Evolutionary conservation across 2,113 vertebrate genomes (phyloP), one percentile per base, ranked within the genome.

Genomic region (Spea bombifrons): DNA sequence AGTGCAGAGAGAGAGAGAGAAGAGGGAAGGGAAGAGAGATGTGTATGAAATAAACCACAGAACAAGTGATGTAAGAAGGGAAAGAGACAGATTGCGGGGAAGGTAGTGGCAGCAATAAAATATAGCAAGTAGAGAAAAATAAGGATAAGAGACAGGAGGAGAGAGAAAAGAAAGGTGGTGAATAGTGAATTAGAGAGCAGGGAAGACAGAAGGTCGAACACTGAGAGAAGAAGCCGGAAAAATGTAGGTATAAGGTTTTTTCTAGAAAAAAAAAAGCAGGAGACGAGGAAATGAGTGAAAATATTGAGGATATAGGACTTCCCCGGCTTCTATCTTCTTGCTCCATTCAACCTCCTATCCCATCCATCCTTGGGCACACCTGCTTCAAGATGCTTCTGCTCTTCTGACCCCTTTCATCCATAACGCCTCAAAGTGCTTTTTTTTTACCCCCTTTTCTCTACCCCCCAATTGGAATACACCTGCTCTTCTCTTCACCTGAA

Each of bases 1-100:
- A n/a, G 63, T 48, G 55, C 68, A 79, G 59, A 52, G 49, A 8
- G 52, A 30, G 61, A 55, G 45, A 80, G 65, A 65, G 71, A 80
- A 71, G 55, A 71, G 64, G 47, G 66, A n/a, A 66, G 46, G 45
- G 47, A 8, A 71, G 57, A 66, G 52, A 67, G 55, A 52, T 63
- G 59, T 30, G 17, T n/a, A 48, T 73, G 71, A 74, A 80, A 30
- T 16, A 13, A 7, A 68, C 43, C 45, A 74, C 64, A 59, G 71
- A 61, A 47, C 12, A 79, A 73, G 69, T 48, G 78, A 68, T 59
- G 61, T 5, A 8, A 53, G 63, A 73, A 66, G 47, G 55, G 8
- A 76, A 8, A 43, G 55, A 12, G 30, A 5, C 61, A 30, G n/a
- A 59, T 59, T 1, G 1, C 8, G 4, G 16, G 17, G 67, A 57